These are phyloP conservation scores for Galerucella pusilla DNA, from an alignment of 2,888 invertebrate genomes.

Conservation along the genomic window DNA sequence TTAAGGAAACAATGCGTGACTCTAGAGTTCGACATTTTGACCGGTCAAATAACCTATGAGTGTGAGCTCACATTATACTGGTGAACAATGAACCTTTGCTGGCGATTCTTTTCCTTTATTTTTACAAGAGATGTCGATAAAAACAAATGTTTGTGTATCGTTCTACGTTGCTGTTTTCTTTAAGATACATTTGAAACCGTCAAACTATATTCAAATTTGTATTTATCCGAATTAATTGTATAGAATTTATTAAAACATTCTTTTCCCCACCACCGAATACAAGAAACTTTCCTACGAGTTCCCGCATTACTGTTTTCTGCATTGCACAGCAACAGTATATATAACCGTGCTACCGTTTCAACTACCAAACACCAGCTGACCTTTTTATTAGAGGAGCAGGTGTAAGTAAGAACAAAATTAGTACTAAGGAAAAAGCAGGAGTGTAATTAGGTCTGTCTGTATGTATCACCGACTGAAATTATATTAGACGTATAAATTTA, in stretches of 20 bases:
- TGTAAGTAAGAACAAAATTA: slow-evolving; percentile 15
- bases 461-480: neutral
- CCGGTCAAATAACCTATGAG: too few species aligned
- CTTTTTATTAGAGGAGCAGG: slow-evolving; percentile 10
- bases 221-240: too few species aligned
- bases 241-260: neutral
- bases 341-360: slow-evolving; percentile 7
- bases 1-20: too few species aligned
- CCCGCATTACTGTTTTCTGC: slow-evolving; percentile 1
- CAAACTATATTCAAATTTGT: too few species aligned
- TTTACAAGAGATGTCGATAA: too few species aligned
- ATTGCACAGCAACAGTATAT: slow-evolving; percentile 1
- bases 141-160: too few species aligned
- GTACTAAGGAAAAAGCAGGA: neutral
- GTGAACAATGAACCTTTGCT: too few species aligned
- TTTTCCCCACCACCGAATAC: neutral
- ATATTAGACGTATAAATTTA: neutral
- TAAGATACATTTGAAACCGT: too few species aligned
- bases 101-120: too few species aligned
- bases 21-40: too few species aligned
- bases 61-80: too few species aligned
- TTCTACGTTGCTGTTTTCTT: too few species aligned
- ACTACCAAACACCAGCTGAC: slow-evolving; percentile 11
- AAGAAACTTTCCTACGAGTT: neutral
- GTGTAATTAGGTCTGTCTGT: neutral